These are phyloP conservation scores for Sebastes itinus DNA, from an alignment of 2,797 vertebrate species.

Conservation along the genomic window DNA sequence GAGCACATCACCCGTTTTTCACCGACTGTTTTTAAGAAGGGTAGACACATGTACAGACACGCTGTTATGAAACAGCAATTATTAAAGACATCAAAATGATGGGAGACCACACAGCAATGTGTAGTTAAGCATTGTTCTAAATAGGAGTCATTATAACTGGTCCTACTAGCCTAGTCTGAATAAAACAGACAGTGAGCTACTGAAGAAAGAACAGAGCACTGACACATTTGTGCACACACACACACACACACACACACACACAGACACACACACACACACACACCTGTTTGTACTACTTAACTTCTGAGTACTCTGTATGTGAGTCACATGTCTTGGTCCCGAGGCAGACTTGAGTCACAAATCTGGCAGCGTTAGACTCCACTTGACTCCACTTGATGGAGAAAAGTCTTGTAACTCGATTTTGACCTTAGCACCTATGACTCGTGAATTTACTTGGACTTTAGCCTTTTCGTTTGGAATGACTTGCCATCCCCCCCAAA, in stretches of 20 bases:
- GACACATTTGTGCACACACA: slow-evolving; percentile 27
- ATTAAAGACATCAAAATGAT: slow-evolving; percentile 49
- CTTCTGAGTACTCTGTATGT: background rate
- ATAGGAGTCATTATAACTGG: slow-evolving; percentile 20
- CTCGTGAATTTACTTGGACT: background rate
- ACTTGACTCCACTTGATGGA: slow-evolving; percentile 10
- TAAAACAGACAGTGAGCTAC: slow-evolving; percentile 13
- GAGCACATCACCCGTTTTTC: slow-evolving; percentile 65
- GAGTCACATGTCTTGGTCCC: slow-evolving; percentile 20
- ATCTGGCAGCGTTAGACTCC: background rate
- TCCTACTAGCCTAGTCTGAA: slow-evolving; percentile 17
- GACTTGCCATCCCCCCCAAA: background rate
- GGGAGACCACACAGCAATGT: slow-evolving; percentile 3
- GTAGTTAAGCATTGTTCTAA: slow-evolving; percentile 19
- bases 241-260: slow-evolving; percentile 23
- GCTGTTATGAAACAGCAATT: slow-evolving; percentile 38
- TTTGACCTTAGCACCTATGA: background rate
- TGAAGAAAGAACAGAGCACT: slow-evolving; percentile 1
- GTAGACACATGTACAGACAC: slow-evolving; percentile 44
- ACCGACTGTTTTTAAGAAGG: slow-evolving; percentile 48
- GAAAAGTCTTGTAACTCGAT: background rate
- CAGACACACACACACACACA: slow-evolving; percentile 25
- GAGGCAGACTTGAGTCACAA: slow-evolving; percentile 10
- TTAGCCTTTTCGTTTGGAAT: background rate
- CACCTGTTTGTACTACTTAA: background rate